Conservation (phyloP, 1,140 invertebrate genomes). For the Leucophenga varia region DNA sequence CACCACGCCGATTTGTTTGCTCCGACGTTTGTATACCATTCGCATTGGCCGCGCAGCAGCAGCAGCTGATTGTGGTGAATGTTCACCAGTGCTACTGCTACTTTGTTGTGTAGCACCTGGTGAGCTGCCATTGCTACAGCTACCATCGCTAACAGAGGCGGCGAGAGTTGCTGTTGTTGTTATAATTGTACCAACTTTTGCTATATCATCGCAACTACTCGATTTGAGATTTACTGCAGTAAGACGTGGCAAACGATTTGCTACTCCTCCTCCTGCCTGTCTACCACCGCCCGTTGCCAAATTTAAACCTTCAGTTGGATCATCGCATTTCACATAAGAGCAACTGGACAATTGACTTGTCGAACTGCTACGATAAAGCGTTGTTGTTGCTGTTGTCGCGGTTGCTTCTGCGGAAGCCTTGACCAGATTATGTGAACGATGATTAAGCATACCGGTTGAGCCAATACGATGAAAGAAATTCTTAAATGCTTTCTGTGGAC, state of each 20-base stretch:
- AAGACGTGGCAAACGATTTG: conserved; percentile 32
- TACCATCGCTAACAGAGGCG: conserved; percentile 11
- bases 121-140: background rate
- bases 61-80: conserved; percentile 5
- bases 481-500: conserved; percentile 62
- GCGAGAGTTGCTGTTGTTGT: conserved; percentile 13
- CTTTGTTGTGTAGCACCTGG: background rate
- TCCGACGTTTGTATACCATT: conserved; percentile 17
- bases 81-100: background rate
- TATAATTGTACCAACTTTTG: conserved; percentile 45
- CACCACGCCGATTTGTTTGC: conserved; percentile 55
- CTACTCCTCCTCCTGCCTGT: conserved; percentile 42
- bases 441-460: conserved; percentile 73
- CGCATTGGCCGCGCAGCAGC: background rate
- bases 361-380: conserved; percentile 74
- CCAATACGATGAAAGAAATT: conserved; percentile 74
- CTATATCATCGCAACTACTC: conserved; percentile 55
- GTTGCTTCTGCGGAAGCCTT: conserved; percentile 48
- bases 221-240: conserved; percentile 37
- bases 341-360: conserved; percentile 69
- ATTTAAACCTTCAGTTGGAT: conserved; percentile 75
- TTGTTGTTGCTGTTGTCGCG: conserved; percentile 42
- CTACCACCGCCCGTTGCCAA: conserved; percentile 59
- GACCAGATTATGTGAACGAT: conserved; percentile 57
- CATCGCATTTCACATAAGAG: conserved; percentile 74